phyloP scores from a whole-genome alignment of 2,113 vertebrate species.

The Nothoprocta perdicaria region DNA sequence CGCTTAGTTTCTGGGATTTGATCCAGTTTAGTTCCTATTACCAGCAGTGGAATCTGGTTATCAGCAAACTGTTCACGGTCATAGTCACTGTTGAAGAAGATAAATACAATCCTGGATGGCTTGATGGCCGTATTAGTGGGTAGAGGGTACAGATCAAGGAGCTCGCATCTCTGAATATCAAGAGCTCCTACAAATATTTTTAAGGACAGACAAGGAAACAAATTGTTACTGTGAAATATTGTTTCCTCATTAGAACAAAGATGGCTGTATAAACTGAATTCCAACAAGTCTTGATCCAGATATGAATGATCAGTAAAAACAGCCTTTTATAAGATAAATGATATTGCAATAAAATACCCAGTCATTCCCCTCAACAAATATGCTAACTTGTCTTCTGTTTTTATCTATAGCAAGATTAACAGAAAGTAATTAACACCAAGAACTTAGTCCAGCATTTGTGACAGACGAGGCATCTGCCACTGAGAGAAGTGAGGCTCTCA shows the following conservation, averaged over 20 bases:
- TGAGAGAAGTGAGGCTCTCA: not conserved
- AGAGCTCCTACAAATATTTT: not conserved
- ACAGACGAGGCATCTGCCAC: not conserved
- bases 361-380: not conserved
- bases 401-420: not conserved
- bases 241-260: not conserved
- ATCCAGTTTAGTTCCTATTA: conserved; percentile 97
- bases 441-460: not conserved
- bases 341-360: not conserved
- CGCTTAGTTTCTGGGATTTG: conserved; percentile 95
- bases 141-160: not conserved
- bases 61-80: conserved; percentile 96
- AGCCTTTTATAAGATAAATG: not conserved
- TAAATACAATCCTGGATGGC: not conserved
- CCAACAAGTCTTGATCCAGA: not conserved
- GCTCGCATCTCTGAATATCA: not conserved
- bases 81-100: conserved; percentile 85
- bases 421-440: not conserved
- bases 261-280: not conserved
- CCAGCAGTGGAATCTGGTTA: conserved; percentile 91
- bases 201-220: not conserved
- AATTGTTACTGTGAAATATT: not conserved
- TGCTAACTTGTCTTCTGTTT: not conserved
- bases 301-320: not conserved
- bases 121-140: not conserved